These are phyloP conservation scores for Buteo buteo DNA, from an alignment of 2,113 vertebrate genomes.

Conservation along the genomic window DNA sequence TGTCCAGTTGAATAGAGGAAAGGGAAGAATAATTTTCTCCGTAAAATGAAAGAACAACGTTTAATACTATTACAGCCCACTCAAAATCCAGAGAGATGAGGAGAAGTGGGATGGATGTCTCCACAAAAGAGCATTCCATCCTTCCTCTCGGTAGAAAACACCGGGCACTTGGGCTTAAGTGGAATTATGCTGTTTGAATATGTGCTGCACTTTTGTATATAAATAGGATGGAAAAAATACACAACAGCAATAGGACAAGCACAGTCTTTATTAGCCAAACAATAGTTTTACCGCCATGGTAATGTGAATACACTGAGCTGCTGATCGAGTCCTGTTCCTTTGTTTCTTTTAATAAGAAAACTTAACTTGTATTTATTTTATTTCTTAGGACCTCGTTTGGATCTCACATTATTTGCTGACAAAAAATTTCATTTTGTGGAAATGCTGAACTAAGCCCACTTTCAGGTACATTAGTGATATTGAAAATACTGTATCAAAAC, in stretches of 20 bases:
- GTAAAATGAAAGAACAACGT: not conserved
- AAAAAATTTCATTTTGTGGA: not conserved
- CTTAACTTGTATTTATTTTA: not conserved
- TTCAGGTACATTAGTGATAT: not conserved
- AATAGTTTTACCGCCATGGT: not conserved
- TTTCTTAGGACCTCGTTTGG: not conserved
- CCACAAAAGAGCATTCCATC: not conserved
- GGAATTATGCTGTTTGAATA: not conserved
- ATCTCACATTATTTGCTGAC: not conserved
- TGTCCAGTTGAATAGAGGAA: not conserved
- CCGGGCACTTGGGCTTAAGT: not conserved
- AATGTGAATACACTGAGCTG: not conserved
- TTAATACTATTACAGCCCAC: not conserved
- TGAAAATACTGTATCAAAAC: not conserved
- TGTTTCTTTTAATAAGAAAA: not conserved
- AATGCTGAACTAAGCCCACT: not conserved
- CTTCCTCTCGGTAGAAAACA: not conserved
- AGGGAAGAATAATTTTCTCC: not conserved
- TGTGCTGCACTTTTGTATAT: not conserved
- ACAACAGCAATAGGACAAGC: not conserved
- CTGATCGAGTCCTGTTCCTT: not conserved
- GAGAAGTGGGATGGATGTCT: not conserved
- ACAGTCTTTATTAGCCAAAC: not conserved
- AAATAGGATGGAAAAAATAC: not conserved
- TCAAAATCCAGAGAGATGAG: not conserved